Conservation (phyloP, 2,113 vertebrate genomes). For the Ochotona curzoniae region DNA sequence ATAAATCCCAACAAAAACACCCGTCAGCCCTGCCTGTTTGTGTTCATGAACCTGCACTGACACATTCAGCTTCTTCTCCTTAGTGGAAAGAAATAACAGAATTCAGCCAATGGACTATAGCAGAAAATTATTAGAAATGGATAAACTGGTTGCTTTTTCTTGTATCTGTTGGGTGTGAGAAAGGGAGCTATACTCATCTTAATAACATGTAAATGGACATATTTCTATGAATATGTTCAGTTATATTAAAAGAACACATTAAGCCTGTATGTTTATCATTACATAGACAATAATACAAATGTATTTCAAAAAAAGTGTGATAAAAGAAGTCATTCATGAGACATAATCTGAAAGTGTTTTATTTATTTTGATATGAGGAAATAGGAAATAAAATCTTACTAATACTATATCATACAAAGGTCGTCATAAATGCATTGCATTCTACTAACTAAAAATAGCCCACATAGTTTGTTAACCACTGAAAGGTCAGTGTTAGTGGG, state of each 20-base stretch:
- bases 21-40: background rate
- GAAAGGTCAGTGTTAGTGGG: background rate
- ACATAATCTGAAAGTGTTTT: background rate
- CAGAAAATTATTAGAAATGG: conserved; percentile 30
- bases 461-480: too few relatives aligned
- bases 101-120: background rate
- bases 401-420: background rate
- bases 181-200: background rate
- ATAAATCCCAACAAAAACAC: background rate
- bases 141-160: background rate
- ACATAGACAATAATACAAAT: background rate
- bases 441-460: background rate
- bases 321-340: background rate
- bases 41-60: background rate
- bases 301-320: background rate
- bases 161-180: too few relatives aligned
- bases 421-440: background rate
- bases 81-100: background rate
- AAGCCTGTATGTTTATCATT: conserved; percentile 29
- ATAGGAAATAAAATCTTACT: conserved; percentile 31
- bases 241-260: background rate
- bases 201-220: background rate
- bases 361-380: conserved; percentile 18
- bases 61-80: background rate
- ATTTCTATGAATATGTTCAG: background rate